Base-by-base conservation (phyloP, 2,113 vertebrate species). In the Ctenodactylus gundi region DNA sequence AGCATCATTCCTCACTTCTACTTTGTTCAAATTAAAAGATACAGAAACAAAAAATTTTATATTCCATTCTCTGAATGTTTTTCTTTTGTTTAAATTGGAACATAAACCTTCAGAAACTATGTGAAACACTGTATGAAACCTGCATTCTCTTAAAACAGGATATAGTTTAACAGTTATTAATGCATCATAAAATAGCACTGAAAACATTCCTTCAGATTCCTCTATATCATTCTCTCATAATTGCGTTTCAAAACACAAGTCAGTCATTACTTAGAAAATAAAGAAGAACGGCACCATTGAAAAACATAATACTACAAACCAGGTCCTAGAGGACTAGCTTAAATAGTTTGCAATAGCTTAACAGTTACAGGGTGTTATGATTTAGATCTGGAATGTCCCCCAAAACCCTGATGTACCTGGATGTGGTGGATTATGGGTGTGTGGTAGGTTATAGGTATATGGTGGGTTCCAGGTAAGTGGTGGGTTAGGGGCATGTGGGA, bases 171-270 rank as follows among this genome's bases (percentile, higher is more conserved):
- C 9, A 68, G 39, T 15, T 67, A 91, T 41, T 49, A 90, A 87
- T n/a, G 8, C 36, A 88, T 77, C 67, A 90, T 68, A 67, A 85
- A 90, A 34, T 49, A 72, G 0, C 36, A 93, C 7, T 76, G 46
- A 75, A 88, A 78, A 70, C 58, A 2, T 34, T 68, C 58, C 36
- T 55, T 67, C n/a, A 92, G 23, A 51, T 25, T 25, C 15, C 14
- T 36, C 13, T 23, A 58, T 4, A 55, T 31, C 53, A 89, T 20
- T 25, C 15, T 31, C 20, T 31, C 20, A 31, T 87, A 34, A 36
- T 65, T 78, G 34, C 72, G 94, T 95, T 93, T 58, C 55, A 85
- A 80, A 94, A 68, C 23, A 90, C 23, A 88, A 91, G 82, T 65
- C n/a, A 72, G 44, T 41, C 6, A 65, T 81, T 85, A 90, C 49